Evolutionary conservation across 1,140 invertebrate genomes (phyloP), one percentile per base, ranked within the genome.

Genomic region (Scaptomyza graminum): DNA sequence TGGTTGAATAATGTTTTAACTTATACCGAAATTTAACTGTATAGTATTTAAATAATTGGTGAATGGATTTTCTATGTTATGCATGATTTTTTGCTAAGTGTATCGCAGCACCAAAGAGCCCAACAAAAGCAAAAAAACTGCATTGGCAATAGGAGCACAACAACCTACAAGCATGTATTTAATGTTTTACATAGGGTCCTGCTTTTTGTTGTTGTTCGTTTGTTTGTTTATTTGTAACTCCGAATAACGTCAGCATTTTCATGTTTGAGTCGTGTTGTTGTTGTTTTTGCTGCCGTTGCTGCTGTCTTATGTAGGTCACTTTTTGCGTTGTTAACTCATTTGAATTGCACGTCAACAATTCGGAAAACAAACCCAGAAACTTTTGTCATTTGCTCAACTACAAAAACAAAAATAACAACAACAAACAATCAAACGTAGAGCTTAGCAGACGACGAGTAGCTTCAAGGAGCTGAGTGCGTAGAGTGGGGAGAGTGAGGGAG

Each of bases 311-410:
- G 70, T 85, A 73, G 82, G 82, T 85, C 82, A 85, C 81, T 81
- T 85, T 76, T 84, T 79, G 72, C 50, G 72, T 52, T 84, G 76
- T 84, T 84, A 84, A 84, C 82, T 87, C 83, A 82, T 87, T 87
- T 79, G 83, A 82, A 88, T 88, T 79, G 83, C 78, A 82, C 83
- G 82, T 88, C 82, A 87, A 87, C 82, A 78, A 81, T 87, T 82
- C 75, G 74, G 47, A 82, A 87, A 87, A 88, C 78, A 87, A 87
- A 88, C 75, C 64, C 69, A 62, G 75, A 72, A 87, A 87, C 82
- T 87, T 87, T 87, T 87, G 68, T 84, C 83, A 85, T 85, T 87
- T 87, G 74, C 56, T 64, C 65, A 62, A 44, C 67, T 57, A 55
- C 69, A 76, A 61, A 64, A 84, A 69, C 62, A 75, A 47, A 51